Percentiles rank a stretch among this genome's conserved stretches.
Conservation (phyloP, 2,797 vertebrate genomes). For the Menidia menidia region DNA sequence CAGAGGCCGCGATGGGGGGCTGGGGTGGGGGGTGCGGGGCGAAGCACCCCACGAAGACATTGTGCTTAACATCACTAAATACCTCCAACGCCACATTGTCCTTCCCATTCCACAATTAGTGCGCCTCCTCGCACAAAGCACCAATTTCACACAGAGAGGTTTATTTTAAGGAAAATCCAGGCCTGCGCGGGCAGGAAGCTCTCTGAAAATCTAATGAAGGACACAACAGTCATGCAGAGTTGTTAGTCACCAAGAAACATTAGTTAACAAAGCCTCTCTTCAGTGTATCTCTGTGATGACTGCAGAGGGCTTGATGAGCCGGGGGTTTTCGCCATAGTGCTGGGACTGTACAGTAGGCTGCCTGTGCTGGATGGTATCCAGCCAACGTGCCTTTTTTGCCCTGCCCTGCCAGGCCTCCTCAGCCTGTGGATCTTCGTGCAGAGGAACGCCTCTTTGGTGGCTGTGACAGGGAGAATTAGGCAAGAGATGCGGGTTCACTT, state of each 20-base stretch:
- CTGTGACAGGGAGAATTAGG: constrained; percentile 89
- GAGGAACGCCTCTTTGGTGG: constrained; percentile 87
- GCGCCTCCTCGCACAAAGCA: constrained; percentile 50
- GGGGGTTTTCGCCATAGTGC: constrained; percentile 15
- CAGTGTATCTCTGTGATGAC: constrained; percentile 27
- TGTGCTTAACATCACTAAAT: constrained; percentile 82
- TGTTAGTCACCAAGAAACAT: constrained; percentile 54
- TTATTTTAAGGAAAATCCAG: constrained; percentile 62
- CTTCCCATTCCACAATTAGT: constrained; percentile 69
- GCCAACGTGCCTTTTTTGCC: constrained; percentile 76
- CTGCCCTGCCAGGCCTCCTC: constrained; percentile 85
- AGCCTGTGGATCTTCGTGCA: constrained; percentile 80
- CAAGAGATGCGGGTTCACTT: constrained; percentile 84
- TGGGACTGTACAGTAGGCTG: constrained; percentile 44
- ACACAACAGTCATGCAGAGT: constrained; percentile 64
- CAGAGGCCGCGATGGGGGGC: constrained; percentile 29
- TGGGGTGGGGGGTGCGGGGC: constrained; percentile 17
- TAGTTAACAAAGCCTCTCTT: constrained; percentile 60
- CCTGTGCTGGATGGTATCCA: constrained; percentile 78
- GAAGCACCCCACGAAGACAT: constrained; percentile 75
- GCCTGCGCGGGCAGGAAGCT: constrained; percentile 58
- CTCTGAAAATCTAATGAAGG: constrained; percentile 65
- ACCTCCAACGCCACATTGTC: constrained; percentile 77
- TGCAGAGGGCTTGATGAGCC: constrained; percentile 46
- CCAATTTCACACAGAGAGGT: constrained; percentile 54